Evolutionary conservation across 2,113 vertebrate species (phyloP).

Genomic region (Procavia capensis): DNA sequence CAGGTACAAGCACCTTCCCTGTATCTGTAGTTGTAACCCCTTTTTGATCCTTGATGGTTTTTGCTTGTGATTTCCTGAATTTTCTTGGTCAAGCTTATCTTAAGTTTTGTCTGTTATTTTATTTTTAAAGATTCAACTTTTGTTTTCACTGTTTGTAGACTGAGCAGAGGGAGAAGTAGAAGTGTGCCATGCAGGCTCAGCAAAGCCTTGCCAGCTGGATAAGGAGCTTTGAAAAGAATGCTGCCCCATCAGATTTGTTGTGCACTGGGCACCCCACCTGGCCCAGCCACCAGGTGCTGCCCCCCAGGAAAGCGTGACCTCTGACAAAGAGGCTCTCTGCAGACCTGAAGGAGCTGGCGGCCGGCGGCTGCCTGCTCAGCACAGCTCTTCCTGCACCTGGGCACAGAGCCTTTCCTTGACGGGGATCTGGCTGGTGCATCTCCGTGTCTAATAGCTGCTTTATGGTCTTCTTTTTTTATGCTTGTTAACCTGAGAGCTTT

Average conservation of each 20-base stretch:
- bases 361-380: background rate
- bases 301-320: background rate
- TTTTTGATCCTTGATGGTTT: background rate
- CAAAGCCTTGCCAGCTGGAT: background rate
- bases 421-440: background rate
- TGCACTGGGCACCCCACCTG: background rate
- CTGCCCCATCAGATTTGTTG: background rate
- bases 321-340: background rate
- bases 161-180: background rate
- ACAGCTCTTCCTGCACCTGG: background rate
- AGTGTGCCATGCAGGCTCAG: background rate
- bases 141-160: background rate
- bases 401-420: background rate
- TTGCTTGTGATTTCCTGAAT: background rate
- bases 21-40: background rate
- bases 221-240: background rate
- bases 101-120: conserved; percentile 10
- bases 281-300: background rate
- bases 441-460: background rate
- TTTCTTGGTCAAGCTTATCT: background rate
- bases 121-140: background rate
- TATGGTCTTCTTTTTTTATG: background rate
- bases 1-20: too few species aligned
- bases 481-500: background rate
- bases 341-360: background rate